phyloP scores from a whole-genome alignment of 30 jellyfish, hydroid and myxozoan species.

The Mastigias papua region DNA sequence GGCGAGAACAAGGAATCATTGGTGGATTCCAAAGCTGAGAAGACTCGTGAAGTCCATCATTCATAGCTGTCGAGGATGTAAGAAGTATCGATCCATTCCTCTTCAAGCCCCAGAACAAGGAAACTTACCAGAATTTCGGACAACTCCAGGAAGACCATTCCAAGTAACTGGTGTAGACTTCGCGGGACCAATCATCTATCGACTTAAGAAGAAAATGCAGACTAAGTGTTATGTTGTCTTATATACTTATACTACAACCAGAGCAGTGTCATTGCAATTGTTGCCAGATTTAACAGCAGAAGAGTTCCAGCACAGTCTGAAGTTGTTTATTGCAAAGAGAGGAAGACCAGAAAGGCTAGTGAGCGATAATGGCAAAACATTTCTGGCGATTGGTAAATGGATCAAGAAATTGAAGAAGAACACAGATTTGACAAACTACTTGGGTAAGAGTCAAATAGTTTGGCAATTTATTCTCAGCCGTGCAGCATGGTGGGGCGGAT shows the following conservation, averaged over 20 bases:
- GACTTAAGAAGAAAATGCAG: constrained; percentile 21
- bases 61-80: constrained; percentile 41
- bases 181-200: constrained; percentile 52
- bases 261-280: constrained; percentile 46
- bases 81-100: constrained; percentile 45
- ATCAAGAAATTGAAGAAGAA: constrained; percentile 45
- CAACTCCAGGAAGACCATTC: constrained; percentile 23
- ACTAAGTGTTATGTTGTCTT: constrained; percentile 44
- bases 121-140: constrained; percentile 48
- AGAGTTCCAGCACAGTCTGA: constrained; percentile 48
- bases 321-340: constrained; percentile 58
- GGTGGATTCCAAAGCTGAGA: constrained; percentile 70
- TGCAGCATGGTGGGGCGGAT: constrained; percentile 78
- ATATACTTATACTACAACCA: constrained; percentile 44
- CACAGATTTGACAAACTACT: constrained; percentile 30
- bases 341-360: constrained; percentile 49
- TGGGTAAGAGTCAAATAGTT: constrained; percentile 41
- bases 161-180: constrained; percentile 46
- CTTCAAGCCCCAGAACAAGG: constrained; percentile 56
- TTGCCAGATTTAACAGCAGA: constrained; percentile 33
- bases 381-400: constrained; percentile 48
- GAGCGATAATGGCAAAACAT: constrained; percentile 62
- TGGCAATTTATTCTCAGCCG: constrained; percentile 55
- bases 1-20: constrained; percentile 42
- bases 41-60: constrained; percentile 51